Evolutionary conservation across 2,888 invertebrate genomes (phyloP), one percentile per base, ranked within the genome.

Genomic region (Diaprepes abbreviatus): DNA sequence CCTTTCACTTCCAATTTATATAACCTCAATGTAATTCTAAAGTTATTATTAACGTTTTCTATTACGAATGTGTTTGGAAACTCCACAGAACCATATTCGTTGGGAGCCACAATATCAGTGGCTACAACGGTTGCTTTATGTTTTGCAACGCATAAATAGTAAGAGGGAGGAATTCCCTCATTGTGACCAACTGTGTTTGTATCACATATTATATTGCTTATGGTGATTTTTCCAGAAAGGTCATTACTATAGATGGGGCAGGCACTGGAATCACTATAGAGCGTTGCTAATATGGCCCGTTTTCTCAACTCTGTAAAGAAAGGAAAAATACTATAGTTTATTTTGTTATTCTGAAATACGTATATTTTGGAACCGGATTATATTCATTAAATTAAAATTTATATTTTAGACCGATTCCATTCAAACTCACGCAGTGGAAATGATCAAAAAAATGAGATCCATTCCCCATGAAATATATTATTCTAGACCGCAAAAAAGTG

Each of bases 151-250:
- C 28, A 28, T 16, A 50, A 14, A 9, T 50, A 50, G 9, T 50
- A 50, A 7, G 16, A 28, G 6, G 28, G 14, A 9, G 28, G 14
- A 3, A 28, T 12, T 12, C 16, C 28, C 0, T 28, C 7, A 2
- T 0, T 50, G 3, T 28, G 7, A 12, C 16, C 28, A 45, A 31
- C 16, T 14, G 1, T 1, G 12, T 28, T 50, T 1, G 14, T 50
- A 10, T 50, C 48, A n/a, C 48, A 50, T 16, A 9, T 24, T 5
- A 50, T 50, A 9, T 50, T 28, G 9, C 3, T 16, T 7, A 50
- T 28, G 1, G 28, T 50, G 12, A 50, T 50, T 50, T 24, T 50
- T 24, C 48, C 48, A n/a, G n/a, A n/a, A n/a, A n/a, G n/a, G n/a
- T n/a, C n/a, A n/a, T n/a, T n/a, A n/a, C n/a, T n/a, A n/a, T n/a